Evolutionary conservation across 1,140 invertebrate species (phyloP).

Genomic region (Acromyrmex heyeri): DNA sequence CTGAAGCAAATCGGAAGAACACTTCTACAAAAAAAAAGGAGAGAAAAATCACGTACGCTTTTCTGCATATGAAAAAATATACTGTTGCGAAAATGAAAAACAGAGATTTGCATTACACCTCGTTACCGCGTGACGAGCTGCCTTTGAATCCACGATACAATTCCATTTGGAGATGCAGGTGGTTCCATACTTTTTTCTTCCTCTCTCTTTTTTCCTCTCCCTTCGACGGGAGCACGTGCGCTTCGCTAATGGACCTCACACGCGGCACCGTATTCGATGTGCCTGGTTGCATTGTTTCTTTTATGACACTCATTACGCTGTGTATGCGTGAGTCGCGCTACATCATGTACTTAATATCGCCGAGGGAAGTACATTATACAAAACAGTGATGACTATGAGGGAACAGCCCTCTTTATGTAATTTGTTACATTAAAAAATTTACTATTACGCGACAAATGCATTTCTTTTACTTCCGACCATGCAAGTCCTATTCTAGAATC

Average conservation of each 20-base stretch:
- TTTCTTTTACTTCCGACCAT: neutral
- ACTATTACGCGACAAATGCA: neutral
- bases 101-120: conserved; percentile 53
- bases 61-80: neutral
- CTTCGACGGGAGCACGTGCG: neutral
- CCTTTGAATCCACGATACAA: conserved; percentile 53
- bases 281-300: conserved; percentile 52
- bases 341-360: conserved; percentile 51
- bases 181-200: neutral
- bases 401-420: conserved; percentile 1
- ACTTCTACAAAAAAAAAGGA: neutral
- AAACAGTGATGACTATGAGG: conserved; percentile 40
- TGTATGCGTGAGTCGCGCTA: conserved; percentile 26
- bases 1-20: neutral
- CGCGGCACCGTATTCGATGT: conserved; percentile 52
- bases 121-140: conserved; percentile 52
- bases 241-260: conserved; percentile 43
- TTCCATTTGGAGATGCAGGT: conserved; percentile 43
- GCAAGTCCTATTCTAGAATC: neutral
- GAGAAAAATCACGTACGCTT: neutral
- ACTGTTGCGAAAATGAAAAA: neutral
- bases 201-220: neutral
- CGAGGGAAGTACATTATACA: conserved; percentile 55
- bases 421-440: conserved; percentile 12
- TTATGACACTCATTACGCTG: conserved; percentile 56